These are phyloP conservation scores for Patiria miniata DNA, from an alignment of 35 echinoderm and acorn worm genomes.

Conservation along the genomic window DNA sequence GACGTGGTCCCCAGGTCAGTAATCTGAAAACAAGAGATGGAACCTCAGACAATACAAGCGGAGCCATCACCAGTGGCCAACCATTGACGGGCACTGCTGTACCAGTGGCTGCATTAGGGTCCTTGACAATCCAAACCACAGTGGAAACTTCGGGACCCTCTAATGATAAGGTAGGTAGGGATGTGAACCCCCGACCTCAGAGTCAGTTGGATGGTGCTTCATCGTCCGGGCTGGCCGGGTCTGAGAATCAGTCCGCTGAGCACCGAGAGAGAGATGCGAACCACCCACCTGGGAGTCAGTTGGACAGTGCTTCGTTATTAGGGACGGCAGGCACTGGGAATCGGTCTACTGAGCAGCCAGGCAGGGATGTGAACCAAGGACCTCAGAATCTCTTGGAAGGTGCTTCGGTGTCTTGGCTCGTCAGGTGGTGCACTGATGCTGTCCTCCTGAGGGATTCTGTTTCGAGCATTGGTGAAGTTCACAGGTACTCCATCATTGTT, in stretches of 20 bases:
- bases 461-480: neutral
- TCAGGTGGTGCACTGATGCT: conserved; percentile 62
- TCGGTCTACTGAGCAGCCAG: neutral
- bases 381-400: conserved; percentile 1
- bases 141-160: too few relatives aligned
- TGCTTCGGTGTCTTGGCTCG: conserved; percentile 62
- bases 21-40: neutral
- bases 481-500: too few relatives aligned
- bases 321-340: too few relatives aligned
- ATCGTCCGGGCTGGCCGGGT: too few relatives aligned
- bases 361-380: neutral
- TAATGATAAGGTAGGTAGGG: too few relatives aligned
- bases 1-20: neutral
- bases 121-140: neutral
- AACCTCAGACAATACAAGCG: neutral
- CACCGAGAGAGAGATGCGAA: too few relatives aligned
- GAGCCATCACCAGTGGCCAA: neutral
- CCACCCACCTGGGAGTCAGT: too few relatives aligned
- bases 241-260: too few relatives aligned
- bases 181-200: too few relatives aligned
- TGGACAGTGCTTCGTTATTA: neutral
- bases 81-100: neutral
- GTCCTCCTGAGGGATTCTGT: conserved; percentile 1
- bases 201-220: neutral
- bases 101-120: neutral